These are phyloP conservation scores for Prosapia bicincta DNA, from an alignment of 2,888 invertebrate species.

Conservation along the genomic window DNA sequence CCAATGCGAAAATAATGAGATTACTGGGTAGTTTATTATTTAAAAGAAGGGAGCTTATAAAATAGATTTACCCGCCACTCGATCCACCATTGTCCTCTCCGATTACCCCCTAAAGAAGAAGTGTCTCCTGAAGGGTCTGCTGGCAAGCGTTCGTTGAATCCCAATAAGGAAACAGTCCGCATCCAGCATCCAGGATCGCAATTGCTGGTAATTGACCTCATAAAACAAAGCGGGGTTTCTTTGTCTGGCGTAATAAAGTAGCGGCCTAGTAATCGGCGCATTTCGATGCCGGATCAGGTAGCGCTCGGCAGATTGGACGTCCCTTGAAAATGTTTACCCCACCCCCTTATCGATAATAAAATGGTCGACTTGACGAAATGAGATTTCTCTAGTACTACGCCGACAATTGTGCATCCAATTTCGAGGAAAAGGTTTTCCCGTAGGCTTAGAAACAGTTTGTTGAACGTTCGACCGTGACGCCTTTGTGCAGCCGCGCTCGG, in stretches of 20 bases:
- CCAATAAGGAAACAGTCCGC: not conserved
- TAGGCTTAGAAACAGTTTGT: not conserved
- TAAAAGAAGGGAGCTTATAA: not conserved
- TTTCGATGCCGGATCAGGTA: slow-evolving; percentile 2
- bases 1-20: not conserved
- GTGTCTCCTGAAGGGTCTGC: not conserved
- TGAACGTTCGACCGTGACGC: not conserved
- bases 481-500: too few species aligned
- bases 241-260: not conserved
- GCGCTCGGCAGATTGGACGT: not conserved
- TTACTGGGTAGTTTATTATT: not conserved
- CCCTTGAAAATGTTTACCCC: slow-evolving; percentile 4
- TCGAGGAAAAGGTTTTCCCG: not conserved
- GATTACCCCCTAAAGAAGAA: not conserved
- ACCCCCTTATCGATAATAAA: slow-evolving; percentile 17
- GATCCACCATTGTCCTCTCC: not conserved
- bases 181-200: slow-evolving; percentile 13
- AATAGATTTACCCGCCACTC: not conserved
- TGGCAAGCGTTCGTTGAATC: not conserved
- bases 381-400: slow-evolving; percentile 23
- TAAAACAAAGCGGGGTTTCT: slow-evolving; percentile 25
- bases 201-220: slow-evolving; percentile 31
- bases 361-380: slow-evolving; percentile 22
- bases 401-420: slow-evolving; percentile 19
- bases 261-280: not conserved